Base-by-base conservation (phyloP, 1,140 invertebrate genomes). In the Drosophila insularis region DNA sequence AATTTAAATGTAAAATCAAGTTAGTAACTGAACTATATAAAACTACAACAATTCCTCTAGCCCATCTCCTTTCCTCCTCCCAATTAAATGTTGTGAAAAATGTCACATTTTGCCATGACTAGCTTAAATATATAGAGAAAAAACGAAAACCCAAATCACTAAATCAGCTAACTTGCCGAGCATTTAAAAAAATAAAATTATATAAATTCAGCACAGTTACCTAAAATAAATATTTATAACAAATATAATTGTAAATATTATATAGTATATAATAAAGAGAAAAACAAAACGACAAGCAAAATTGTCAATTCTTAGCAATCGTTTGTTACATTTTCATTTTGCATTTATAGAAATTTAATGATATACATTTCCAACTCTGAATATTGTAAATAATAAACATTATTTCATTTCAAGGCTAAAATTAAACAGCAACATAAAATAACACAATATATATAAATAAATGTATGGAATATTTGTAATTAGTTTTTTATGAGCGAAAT, bases 401-500 rank as follows among this genome's bases (percentile, higher is more conserved):
- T 53, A 67, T 64, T 69, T 67, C 55, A 81, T 84, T 86, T 82
- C 61, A 70, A 61, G 74, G 67, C 74, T 64, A 64, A 68, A 27
- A 31, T 31, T 59, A 56, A 40, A 74, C 58, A 11, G 50, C 1
- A 21, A 35, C 46, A 5, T 40, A 68, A 60, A 7, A 19, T 19
- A 40, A 46, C 55, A 60, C 60, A 70, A 65, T 77, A 54, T 72
- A 56, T 46, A 60, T 60, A 62, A 35, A 54, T 50, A 40, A 40
- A 68, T 68, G 64, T 78, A 69, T 69, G 68, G 61, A 69, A 74
- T 89, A 80, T 63, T 86, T 89, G 78, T 89, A 85, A 90, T 89
- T 89, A 89, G 87, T 89, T 89, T 89, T 89, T 77, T 89, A 89
- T 80, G 62, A 74, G 54, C 40, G 73, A 72, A 71, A 82, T 84